A percentile compares a stretch with the other conserved stretches of the same genome.
These are phyloP conservation scores for Vanessa atalanta DNA, from an alignment of 1,140 invertebrate genomes.

Conservation along the genomic window DNA sequence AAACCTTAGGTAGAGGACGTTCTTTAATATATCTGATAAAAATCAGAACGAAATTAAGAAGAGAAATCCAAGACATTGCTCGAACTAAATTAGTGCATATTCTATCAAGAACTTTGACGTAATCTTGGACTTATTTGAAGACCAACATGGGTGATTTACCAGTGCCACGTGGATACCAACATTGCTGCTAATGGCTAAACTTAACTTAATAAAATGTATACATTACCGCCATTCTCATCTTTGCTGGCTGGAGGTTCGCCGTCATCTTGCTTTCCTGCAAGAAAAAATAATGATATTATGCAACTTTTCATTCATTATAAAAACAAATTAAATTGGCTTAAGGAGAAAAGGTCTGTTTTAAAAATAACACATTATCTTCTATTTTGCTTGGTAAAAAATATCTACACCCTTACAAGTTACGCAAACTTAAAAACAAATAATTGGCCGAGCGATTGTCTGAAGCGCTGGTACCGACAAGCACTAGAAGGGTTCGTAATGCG, in stretches of 20 bases:
- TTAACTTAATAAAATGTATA: not conserved
- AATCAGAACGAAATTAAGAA: too few species aligned
- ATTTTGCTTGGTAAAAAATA: conserved; percentile 16
- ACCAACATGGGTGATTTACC: too few species aligned
- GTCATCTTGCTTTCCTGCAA: conserved; percentile 62
- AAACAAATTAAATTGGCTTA: not conserved
- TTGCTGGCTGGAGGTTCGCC: conserved; percentile 47
- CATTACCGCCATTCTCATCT: conserved; percentile 55
- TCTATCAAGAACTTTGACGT: too few species aligned
- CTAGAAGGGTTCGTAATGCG: conserved; percentile 49
- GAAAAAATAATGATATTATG: conserved; percentile 28
- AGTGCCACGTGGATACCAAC: too few species aligned
- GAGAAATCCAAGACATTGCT: too few species aligned
- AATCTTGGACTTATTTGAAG: too few species aligned
- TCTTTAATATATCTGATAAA: too few species aligned
- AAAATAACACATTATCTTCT: not conserved
- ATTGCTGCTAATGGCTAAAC: too few species aligned
- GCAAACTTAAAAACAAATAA: conserved; percentile 33
- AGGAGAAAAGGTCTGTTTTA: not conserved
- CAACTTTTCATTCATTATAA: not conserved
- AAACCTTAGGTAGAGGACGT: too few species aligned
- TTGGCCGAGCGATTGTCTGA: conserved; percentile 31
- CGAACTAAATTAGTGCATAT: too few species aligned
- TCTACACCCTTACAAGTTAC: conserved; percentile 21
- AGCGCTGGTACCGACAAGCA: conserved; percentile 56